Conservation (phyloP, 2,797 vertebrate species). For the Pampus argenteus region DNA sequence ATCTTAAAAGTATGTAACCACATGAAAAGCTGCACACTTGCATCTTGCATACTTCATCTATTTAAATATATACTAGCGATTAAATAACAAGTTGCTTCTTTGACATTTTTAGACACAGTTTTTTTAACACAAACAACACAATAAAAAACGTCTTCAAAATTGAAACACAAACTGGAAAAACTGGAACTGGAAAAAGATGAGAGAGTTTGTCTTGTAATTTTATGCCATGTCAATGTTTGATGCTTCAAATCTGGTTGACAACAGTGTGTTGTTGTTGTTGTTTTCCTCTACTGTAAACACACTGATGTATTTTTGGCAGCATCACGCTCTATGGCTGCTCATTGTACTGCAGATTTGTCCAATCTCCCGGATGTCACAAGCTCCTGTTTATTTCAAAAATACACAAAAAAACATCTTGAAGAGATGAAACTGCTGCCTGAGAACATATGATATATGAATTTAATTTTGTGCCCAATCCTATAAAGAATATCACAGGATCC, state of each 20-base stretch:
- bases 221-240: background rate
- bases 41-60: no score
- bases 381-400: background rate
- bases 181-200: no score
- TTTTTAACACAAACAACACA: background rate
- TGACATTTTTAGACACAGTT: background rate
- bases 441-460: no score
- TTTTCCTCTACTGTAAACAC: slow-evolving; percentile 1
- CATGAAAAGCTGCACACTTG: no score
- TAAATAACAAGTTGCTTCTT: background rate
- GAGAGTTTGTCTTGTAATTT: background rate
- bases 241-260: background rate
- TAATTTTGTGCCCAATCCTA: no score
- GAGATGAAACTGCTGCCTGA: background rate
- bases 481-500: background rate
- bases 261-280: background rate
- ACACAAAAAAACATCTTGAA: background rate
- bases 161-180: no score
- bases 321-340: background rate
- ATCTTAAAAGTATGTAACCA: background rate
- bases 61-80: background rate
- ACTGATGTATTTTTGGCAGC: background rate
- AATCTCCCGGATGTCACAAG: background rate
- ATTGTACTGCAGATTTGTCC: background rate
- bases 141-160: no score